These are phyloP conservation scores for Vireo griseus DNA, from an alignment of 2,797 vertebrate genomes.

Conservation along the genomic window DNA sequence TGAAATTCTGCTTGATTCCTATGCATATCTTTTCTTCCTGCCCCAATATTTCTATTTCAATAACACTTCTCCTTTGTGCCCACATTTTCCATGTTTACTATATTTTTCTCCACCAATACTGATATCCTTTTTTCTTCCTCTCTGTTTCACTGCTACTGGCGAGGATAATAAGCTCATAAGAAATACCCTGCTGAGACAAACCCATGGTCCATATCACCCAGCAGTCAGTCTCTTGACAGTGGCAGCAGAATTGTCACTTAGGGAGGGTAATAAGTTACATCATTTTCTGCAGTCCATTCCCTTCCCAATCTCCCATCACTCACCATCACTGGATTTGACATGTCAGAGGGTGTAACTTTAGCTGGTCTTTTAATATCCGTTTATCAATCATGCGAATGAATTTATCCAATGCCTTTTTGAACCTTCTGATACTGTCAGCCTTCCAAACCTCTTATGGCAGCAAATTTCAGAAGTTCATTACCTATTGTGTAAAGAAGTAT, in stretches of 20 bases:
- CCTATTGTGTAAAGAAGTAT: neutral
- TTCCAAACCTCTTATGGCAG: neutral
- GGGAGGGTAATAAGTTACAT: neutral
- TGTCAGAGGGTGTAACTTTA: neutral
- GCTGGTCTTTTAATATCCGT: neutral
- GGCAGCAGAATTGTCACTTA: neutral
- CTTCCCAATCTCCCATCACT: neutral
- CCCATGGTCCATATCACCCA: neutral
- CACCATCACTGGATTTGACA: neutral
- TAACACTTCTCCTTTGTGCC: neutral
- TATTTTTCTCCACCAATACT: neutral
- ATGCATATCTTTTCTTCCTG: neutral
- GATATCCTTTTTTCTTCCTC: neutral
- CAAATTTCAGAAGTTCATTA: neutral
- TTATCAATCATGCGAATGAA: neutral
- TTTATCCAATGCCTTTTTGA: neutral
- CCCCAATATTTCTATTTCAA: neutral
- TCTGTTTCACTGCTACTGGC: neutral
- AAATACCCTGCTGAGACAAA: constrained; percentile 6
- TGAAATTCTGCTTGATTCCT: neutral
- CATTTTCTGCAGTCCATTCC: constrained; percentile 2
- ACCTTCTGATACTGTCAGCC: neutral
- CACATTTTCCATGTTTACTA: neutral
- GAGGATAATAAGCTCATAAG: constrained; percentile 5
- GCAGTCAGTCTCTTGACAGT: neutral